These are phyloP conservation scores for Scomber japonicus DNA, from an alignment of 2,113 vertebrate species.

Conservation along the genomic window DNA sequence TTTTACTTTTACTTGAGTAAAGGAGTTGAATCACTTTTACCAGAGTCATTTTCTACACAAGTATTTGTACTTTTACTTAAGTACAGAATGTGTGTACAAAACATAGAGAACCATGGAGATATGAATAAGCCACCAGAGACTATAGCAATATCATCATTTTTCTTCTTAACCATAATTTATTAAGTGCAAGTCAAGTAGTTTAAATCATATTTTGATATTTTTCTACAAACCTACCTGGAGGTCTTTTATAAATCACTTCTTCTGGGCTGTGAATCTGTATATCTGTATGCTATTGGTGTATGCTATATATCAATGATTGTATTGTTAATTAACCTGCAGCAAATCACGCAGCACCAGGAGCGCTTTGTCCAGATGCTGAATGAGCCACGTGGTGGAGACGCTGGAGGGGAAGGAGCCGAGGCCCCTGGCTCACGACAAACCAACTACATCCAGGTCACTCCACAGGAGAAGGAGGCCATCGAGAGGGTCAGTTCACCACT, in stretches of 20 bases:
- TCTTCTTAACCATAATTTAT: too few species aligned
- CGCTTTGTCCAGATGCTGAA: slow-evolving; percentile 87
- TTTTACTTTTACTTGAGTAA: too few species aligned
- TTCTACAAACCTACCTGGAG: background rate
- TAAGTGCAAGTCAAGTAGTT: too few species aligned
- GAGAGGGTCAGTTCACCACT: slow-evolving; percentile 79
- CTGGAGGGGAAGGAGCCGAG: slow-evolving; percentile 68
- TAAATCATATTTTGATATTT: background rate
- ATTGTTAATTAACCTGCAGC: slow-evolving; percentile 65
- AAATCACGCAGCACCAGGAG: slow-evolving; percentile 88
- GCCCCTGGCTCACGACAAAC: slow-evolving; percentile 75
- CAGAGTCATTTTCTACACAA: too few species aligned
- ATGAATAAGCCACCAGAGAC: too few species aligned
- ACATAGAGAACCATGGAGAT: too few species aligned
- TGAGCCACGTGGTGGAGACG: slow-evolving; percentile 78
- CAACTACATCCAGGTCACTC: slow-evolving; percentile 87
- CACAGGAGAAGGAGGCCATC: slow-evolving; percentile 87
- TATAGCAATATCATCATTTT: too few species aligned
- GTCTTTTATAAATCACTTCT: too few species aligned
- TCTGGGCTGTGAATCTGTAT: background rate
- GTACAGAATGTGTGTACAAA: too few species aligned
- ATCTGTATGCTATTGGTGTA: background rate
- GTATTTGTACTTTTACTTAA: too few species aligned
- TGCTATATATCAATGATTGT: background rate
- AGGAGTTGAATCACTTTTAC: too few species aligned